Conservation (phyloP, 2,113 vertebrate genomes). For the Illadopsis cleaveri region DNA sequence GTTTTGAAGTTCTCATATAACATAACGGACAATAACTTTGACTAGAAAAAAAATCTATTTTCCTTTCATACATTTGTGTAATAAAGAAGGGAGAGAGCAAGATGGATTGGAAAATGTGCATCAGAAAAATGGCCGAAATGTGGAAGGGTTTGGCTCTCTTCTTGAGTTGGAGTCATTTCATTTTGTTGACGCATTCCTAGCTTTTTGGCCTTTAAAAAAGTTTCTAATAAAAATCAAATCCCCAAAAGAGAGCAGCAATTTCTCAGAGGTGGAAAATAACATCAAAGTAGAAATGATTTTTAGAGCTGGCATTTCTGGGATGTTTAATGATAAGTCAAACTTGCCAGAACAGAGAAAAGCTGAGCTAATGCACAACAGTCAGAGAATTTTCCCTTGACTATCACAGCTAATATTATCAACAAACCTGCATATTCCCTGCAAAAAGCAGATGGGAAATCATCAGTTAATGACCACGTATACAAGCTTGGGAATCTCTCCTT, state of each 20-base stretch:
- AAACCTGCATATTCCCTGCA: neutral
- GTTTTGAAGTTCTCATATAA: neutral
- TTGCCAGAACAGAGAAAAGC: constrained; percentile 44
- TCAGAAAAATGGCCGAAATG: neutral
- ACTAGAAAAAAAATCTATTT: neutral
- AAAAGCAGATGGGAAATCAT: neutral
- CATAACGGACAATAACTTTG: neutral
- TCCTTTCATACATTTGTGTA: neutral
- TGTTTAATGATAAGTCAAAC: constrained; percentile 48
- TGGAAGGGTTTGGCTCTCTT: neutral
- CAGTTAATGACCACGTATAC: neutral
- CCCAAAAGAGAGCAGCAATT: constrained; percentile 20
- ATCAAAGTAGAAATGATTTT: constrained; percentile 50
- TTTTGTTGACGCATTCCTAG: constrained; percentile 33
- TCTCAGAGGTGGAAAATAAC: constrained; percentile 51
- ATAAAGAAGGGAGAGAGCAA: neutral
- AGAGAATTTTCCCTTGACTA: constrained; percentile 21
- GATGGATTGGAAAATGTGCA: neutral
- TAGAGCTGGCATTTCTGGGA: constrained; percentile 37
- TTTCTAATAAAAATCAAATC: constrained; percentile 59
- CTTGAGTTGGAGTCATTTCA: neutral
- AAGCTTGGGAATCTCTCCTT: neutral
- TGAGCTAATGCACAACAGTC: constrained; percentile 5
- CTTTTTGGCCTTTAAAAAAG: constrained; percentile 45
- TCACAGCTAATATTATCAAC: constrained; percentile 7